Evolutionary conservation across 2,888 invertebrate species (phyloP).

Genomic region (Rhopalosiphum nymphaeae): DNA sequence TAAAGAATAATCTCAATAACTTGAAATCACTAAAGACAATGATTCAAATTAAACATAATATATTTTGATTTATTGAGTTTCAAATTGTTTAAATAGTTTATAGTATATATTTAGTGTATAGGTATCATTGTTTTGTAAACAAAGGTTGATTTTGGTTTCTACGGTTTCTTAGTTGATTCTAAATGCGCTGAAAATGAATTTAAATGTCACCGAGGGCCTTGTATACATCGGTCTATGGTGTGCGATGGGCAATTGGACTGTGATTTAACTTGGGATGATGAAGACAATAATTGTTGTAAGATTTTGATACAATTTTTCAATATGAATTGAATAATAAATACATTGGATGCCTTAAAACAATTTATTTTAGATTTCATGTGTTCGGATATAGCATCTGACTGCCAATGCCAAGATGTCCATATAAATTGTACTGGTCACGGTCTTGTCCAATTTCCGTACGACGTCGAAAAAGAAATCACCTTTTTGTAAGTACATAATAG

Average conservation of each 20-base stretch:
- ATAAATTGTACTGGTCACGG: slow-evolving; percentile 71
- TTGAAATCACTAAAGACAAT: background rate
- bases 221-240: slow-evolving; percentile 70
- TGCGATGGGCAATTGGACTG: slow-evolving; percentile 71
- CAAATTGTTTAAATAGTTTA: background rate
- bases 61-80: background rate
- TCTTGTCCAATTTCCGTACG: slow-evolving; percentile 69
- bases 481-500: slow-evolving; percentile 69
- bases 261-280: slow-evolving; percentile 71
- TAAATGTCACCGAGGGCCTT: slow-evolving; percentile 72
- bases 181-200: slow-evolving; percentile 69
- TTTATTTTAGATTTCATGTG: slow-evolving; percentile 70
- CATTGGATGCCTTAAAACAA: background rate
- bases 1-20: background rate
- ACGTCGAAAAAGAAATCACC: slow-evolving; percentile 70
- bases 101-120: background rate
- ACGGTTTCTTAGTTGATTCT: slow-evolving; percentile 68
- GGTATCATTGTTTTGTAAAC: background rate
- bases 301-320: background rate
- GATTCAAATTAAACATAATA: background rate
- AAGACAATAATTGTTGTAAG: slow-evolving; percentile 69
- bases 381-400: slow-evolving; percentile 69
- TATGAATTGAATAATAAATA: background rate
- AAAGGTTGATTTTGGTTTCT: background rate
- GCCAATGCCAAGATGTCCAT: slow-evolving; percentile 70